phyloP scores from a whole-genome alignment of 2,888 invertebrate species.

The Chloroclystis v-ata region DNA sequence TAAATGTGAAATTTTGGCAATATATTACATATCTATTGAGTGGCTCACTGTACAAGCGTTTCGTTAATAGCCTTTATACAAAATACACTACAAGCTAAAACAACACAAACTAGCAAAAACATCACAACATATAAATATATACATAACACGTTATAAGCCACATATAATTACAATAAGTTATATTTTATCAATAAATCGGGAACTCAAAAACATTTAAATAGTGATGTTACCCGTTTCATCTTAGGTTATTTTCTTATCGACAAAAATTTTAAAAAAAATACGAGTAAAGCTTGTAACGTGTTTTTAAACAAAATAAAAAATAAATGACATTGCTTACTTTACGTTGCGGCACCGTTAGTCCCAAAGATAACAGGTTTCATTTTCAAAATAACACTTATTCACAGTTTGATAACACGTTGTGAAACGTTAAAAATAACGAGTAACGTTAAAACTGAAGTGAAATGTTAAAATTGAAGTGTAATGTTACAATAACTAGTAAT shows the following conservation, averaged over 20 bases:
- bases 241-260: no score
- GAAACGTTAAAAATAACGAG: background rate
- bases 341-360: slow-evolving; percentile 37
- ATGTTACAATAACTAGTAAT: no score
- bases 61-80: background rate
- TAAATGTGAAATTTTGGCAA: no score
- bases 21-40: no score
- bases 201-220: background rate
- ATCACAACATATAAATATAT: slow-evolving; percentile 29
- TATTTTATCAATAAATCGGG: background rate
- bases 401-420: background rate
- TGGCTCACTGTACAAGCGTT: slow-evolving; percentile 1
- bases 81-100: slow-evolving; percentile 13
- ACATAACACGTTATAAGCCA: slow-evolving; percentile 16
- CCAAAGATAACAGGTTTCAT: slow-evolving; percentile 45
- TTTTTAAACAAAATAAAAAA: slow-evolving; percentile 25
- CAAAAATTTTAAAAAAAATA: no score
- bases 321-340: slow-evolving; percentile 56
- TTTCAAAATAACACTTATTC: slow-evolving; percentile 47
- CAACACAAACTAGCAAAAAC: slow-evolving; percentile 24
- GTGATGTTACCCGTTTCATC: no score
- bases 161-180: background rate
- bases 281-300: slow-evolving; percentile 25
- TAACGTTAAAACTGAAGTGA: no score
- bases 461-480: no score